Evolutionary conservation across 2,888 invertebrate species (phyloP), one percentile per base, ranked within the genome.

Genomic region (Erynnis tages): DNA sequence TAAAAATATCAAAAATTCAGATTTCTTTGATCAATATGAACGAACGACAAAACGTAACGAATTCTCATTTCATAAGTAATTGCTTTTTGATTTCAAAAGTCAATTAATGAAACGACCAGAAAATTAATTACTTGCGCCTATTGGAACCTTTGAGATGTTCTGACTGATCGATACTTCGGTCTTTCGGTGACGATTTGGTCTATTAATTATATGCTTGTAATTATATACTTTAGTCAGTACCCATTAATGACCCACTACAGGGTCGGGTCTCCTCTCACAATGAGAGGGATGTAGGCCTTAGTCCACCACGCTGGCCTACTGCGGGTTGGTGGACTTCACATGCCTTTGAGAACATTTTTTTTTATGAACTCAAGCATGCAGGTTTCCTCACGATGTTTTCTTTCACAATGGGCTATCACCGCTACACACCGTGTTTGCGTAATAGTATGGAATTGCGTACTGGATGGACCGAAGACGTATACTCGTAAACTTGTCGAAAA

Each of bases 391-490:
- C n/a, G n/a, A n/a, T n/a, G n/a, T n/a, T n/a, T n/a, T n/a, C n/a
- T n/a, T n/a, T n/a, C n/a, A n/a, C n/a, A n/a, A n/a, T n/a, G n/a
- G n/a, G n/a, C n/a, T n/a, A n/a, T n/a, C n/a, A n/a, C n/a, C n/a
- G n/a, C n/a, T n/a, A n/a, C n/a, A n/a, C n/a, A n/a, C n/a, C n/a
- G 52, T 27, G 44, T 44, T 52, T 44, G 17, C 23, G 50, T 52
- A 41, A 50, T 50, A 11, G 16, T 16, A 34, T 23, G 34, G n/a
- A 49, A 27, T 41, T 30, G 8, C 29, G 19, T 38, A 37, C 29
- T 47, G 25, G 17, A 16, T 13, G 11, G 27, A 29, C 13, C 38
- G 21, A 19, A 13, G 27, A 13, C 8, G 17, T 7, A 16, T 10
- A 8, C 16, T 6, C 11, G 25, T 34, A n/a, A 25, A 10, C 5